Base-by-base conservation (phyloP, 2,888 invertebrate genomes). In the Phoenoteleia sp. region DNA sequence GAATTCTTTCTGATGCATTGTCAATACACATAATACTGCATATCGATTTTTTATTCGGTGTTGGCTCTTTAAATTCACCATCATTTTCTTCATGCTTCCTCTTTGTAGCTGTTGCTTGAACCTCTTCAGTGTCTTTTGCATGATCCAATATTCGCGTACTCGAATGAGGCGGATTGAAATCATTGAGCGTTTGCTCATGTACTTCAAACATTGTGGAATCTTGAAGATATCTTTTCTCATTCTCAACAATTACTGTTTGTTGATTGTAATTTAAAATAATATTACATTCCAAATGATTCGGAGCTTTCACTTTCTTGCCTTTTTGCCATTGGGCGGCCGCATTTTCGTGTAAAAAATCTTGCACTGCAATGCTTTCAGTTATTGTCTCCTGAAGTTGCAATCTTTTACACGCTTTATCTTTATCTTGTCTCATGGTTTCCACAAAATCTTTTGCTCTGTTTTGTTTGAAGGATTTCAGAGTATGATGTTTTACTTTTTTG, bases 401-500 rank as follows among this genome's bases (percentile, higher is more conserved):
- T 66, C 66, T 49, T 33, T 15, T 33, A 25, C 60, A 60, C 13
- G 17, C 17, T 42, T 13, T 36, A 6, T 17, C 4, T 64, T 54
- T 69, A 6, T 36, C 6, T 17, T 69, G 36, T 17, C 56, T 56
- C 72, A 58, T 47, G 7, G n/a, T 4, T 47, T 58, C 52, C 11
- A 60, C 47, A 15, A 72, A 72, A 60, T 72, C 52, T 33, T 52
- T 45, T 5, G 17, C 15, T 9, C 54, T 21, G 23, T 56, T 56
- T 1, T 71, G 11, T 56, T 56, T 42, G n/a, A 42, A 42, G 5
- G 39, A 45, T 7, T 71, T 42, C 6, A 56, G 19, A 0, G 5
- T n/a, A 11, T 42, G 15, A 15, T 71, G 56, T 27, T 71, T 71
- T 3, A 71, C 27, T 4, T 9, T 25, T n/a, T 56, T 56, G 25